A percentile compares a stretch with the other conserved stretches of the same genome.
Conservation (phyloP, 2,888 invertebrate species). For the Himalopsyche japonica region DNA sequence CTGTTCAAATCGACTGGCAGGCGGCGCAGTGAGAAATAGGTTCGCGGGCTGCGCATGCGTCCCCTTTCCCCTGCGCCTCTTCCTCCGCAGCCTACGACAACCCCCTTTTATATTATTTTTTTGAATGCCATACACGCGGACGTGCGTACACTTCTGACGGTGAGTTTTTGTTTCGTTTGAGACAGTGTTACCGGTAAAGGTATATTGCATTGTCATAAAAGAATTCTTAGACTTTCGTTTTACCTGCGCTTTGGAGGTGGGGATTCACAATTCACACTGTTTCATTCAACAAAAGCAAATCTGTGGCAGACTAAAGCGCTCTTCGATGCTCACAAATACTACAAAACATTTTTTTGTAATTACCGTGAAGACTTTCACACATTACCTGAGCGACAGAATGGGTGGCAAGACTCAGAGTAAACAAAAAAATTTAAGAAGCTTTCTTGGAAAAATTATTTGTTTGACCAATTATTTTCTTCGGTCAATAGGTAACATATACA, state of each 20-base stretch:
- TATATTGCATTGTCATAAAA: slow-evolving; percentile 29
- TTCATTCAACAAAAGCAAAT: slow-evolving; percentile 24
- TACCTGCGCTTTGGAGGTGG: slow-evolving; percentile 17
- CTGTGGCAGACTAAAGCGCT: background rate
- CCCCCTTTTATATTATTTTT: slow-evolving; percentile 19
- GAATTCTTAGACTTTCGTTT: slow-evolving; percentile 20
- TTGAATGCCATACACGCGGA: slow-evolving; percentile 26
- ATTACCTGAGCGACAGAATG: background rate
- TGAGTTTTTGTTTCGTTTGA: slow-evolving; percentile 23
- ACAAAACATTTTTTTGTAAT: background rate
- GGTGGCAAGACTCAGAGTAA: too few relatives aligned
- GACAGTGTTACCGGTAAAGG: background rate
- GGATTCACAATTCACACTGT: slow-evolving; percentile 1
- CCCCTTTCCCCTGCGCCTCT: slow-evolving; percentile 60
- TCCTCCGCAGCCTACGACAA: slow-evolving; percentile 46
- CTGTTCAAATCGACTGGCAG: slow-evolving; percentile 55
- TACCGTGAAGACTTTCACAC: background rate
- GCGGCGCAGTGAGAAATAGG: slow-evolving; percentile 53
- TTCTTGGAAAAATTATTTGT: background rate
- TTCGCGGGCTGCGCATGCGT: slow-evolving; percentile 59
- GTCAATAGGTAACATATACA: too few relatives aligned
- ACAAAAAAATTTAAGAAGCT: too few relatives aligned
- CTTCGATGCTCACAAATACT: background rate
- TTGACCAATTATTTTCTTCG: too few relatives aligned
- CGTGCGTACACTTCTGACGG: slow-evolving; percentile 32